Evolutionary conservation across 2,113 vertebrate genomes (phyloP), one percentile per base, ranked within the genome.

Genomic region (Ceyx margarethae): DNA sequence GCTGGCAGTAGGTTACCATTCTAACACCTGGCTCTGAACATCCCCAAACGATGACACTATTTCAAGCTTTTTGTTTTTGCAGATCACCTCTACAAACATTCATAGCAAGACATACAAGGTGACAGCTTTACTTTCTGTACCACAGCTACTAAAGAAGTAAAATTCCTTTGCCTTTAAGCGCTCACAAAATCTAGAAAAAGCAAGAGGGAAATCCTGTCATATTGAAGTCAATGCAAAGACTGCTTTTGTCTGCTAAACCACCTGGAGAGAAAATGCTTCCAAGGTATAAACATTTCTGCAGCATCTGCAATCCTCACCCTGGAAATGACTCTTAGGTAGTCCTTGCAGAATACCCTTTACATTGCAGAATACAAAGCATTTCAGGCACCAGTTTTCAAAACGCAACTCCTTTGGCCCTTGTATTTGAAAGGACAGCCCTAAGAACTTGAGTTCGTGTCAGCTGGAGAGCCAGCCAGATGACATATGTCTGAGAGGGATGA

Each of bases 401-500:
- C 3, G 6, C 4, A 25, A n/a, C 79, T 66, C 77, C 60, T 80
- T 48, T 91, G 48, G 31, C 88, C 60, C 51, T 85, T 33, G 3
- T 31, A 23, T 74, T 77, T 51, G 46, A 73, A 92, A 91, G n/a
- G 42, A 79, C 21, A 68, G 42, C 21, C 43, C 51, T 82, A 78
- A 85, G 94, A 90, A 62, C 64, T 73, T 2, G 51, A 80, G n/a
- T 85, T 89, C 2, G 2, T 61, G 75, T 72, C 81, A 71, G 72
- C 51, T 84, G 79, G 64, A 82, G 75, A 89, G 69, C 79, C 66
- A 87, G 66, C 28, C 89, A 92, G 83, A 85, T 85, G 84, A 46
- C 13, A 8, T 62, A 45, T 62, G 25, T 66, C 91, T 76, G 71
- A 85, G 67, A 76, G 50, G 56, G 46, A 85, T 20, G 84, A 95